Conservation (phyloP, 2,113 vertebrate genomes). For the Shinisaurus crocodilurus region DNA sequence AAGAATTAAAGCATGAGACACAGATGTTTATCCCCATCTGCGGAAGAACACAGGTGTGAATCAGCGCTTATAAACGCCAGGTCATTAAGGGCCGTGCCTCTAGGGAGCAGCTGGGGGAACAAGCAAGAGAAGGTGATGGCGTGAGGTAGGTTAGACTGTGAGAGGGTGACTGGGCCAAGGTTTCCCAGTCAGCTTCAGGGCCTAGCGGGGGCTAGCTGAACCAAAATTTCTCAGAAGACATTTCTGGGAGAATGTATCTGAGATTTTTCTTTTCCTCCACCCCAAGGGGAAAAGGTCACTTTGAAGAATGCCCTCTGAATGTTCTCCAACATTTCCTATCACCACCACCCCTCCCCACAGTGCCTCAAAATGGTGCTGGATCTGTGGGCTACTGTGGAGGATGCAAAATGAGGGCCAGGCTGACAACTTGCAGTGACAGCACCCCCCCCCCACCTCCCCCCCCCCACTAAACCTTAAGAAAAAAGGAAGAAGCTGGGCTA, state of each 20-base stretch:
- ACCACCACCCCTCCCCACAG: too few species aligned
- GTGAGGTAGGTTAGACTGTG: background rate
- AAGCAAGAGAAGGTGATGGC: background rate
- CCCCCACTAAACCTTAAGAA: too few species aligned
- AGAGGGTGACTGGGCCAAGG: too few species aligned
- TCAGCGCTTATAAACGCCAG: background rate
- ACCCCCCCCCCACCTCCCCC: too few species aligned
- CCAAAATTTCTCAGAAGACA: background rate
- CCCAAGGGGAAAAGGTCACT: background rate
- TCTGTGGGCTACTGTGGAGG: too few species aligned
- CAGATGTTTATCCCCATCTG: background rate
- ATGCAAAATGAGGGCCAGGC: too few species aligned
- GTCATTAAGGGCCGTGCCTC: background rate
- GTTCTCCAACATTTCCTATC: background rate
- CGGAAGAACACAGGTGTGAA: slow-evolving; percentile 9
- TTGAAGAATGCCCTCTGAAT: background rate
- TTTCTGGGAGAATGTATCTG: too few species aligned
- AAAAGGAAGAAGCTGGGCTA: too few species aligned
- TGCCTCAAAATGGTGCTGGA: too few species aligned
- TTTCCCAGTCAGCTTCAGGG: background rate
- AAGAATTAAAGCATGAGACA: slow-evolving; percentile 13
- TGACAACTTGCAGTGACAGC: too few species aligned
- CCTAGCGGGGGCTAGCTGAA: too few species aligned
- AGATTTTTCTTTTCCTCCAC: background rate
- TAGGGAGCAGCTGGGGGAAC: background rate